Percentiles rank a stretch among this genome's conserved stretches.
Evolutionary conservation across 2,888 invertebrate genomes (phyloP).

Genomic region (Cabera pusaria): DNA sequence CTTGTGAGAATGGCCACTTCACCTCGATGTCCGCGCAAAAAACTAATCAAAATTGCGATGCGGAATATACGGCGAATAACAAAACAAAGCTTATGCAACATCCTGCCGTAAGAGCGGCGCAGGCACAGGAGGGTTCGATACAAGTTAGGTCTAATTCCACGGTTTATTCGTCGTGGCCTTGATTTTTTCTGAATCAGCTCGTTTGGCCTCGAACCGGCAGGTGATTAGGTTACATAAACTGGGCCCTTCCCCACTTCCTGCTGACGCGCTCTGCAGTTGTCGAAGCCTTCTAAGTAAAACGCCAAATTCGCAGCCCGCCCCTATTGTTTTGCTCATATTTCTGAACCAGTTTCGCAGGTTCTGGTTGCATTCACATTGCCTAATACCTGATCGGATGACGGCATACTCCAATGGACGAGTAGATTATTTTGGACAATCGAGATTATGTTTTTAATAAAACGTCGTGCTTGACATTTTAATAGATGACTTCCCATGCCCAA

Average conservation of each 20-base stretch:
- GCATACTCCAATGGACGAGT: constrained; percentile 3
- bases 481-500: constrained; percentile 8
- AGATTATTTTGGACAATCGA: neutral
- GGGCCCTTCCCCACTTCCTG: constrained; percentile 80
- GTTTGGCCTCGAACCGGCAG: constrained; percentile 74
- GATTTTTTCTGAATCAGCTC: constrained; percentile 70
- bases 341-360: constrained; percentile 56
- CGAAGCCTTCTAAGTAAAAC: constrained; percentile 74
- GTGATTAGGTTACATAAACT: constrained; percentile 83
- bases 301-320: constrained; percentile 66
- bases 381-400: constrained; percentile 21
- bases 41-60: constrained; percentile 77
- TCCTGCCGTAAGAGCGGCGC: constrained; percentile 65
- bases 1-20: constrained; percentile 45
- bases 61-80: constrained; percentile 67
- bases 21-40: constrained; percentile 59
- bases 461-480: constrained; percentile 6
- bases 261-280: constrained; percentile 77
- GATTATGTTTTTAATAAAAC: neutral
- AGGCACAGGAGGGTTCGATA: constrained; percentile 64
- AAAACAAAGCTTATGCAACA: constrained; percentile 82
- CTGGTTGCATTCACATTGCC: constrained; percentile 46
- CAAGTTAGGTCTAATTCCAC: constrained; percentile 62
- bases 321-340: constrained; percentile 68
- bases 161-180: constrained; percentile 71